Evolutionary conservation across 2,888 invertebrate genomes (phyloP).

Genomic region (Agapostemon virescens): DNA sequence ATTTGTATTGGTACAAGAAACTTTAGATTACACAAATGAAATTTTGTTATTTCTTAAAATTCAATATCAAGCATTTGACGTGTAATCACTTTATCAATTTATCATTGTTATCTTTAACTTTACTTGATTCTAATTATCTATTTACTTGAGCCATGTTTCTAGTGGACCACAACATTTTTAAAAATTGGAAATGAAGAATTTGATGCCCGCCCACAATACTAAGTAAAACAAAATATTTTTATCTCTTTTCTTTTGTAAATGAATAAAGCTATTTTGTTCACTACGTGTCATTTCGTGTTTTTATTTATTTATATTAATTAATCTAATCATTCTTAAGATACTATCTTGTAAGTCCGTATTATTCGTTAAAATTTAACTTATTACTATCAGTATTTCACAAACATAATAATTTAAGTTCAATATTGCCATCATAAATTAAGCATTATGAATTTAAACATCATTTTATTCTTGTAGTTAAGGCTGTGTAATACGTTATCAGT

Average conservation of each 20-base stretch:
- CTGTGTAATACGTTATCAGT: not conserved
- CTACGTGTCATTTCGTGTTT: not conserved
- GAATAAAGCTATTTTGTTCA: constrained; percentile 7
- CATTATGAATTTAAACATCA: not conserved
- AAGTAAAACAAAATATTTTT: not conserved
- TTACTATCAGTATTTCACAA: not conserved
- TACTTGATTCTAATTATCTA: not conserved
- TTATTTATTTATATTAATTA: not conserved
- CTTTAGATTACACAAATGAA: not conserved
- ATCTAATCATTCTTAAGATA: not conserved
- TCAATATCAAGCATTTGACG: not conserved
- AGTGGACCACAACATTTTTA: not conserved
- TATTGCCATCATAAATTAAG: not conserved
- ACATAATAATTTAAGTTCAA: not conserved
- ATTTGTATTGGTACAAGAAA: not conserved
- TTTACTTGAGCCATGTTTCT: not conserved
- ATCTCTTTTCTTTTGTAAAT: too few species aligned
- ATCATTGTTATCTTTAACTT: not conserved
- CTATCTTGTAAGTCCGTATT: not conserved
- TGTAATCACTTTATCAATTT: not conserved
- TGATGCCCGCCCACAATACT: not conserved
- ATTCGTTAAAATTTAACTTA: not conserved
- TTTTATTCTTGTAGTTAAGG: not conserved
- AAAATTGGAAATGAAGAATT: not conserved
- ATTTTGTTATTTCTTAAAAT: not conserved